Percentiles rank a stretch among this genome's conserved stretches.
Evolutionary conservation across 2,888 invertebrate genomes (phyloP).

Genomic region (Volucella zonaria): DNA sequence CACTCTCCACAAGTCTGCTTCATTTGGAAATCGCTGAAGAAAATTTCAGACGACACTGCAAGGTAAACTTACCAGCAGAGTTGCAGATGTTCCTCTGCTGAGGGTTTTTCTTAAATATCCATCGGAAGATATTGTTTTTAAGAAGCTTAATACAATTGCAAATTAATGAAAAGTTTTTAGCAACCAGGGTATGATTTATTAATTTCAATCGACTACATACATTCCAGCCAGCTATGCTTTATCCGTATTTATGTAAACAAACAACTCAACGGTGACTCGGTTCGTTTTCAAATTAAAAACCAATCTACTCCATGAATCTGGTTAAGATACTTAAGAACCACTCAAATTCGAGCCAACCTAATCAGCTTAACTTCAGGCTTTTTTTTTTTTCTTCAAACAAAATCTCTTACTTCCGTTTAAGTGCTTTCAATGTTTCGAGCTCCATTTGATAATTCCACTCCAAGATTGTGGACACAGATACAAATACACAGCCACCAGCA

Average conservation of each 20-base stretch:
- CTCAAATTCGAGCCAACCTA: conserved; percentile 5
- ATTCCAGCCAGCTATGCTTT: too few relatives aligned
- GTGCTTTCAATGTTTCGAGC: conserved; percentile 8
- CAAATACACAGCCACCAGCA: conserved; percentile 29
- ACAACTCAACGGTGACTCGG: not conserved
- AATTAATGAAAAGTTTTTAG: too few relatives aligned
- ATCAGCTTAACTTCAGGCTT: conserved; percentile 14
- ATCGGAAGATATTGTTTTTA: too few relatives aligned
- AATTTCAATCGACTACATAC: too few relatives aligned
- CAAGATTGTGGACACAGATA: not conserved
- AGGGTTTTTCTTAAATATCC: too few relatives aligned
- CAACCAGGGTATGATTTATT: too few relatives aligned
- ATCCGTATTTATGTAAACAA: not conserved
- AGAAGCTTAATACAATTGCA: too few relatives aligned
- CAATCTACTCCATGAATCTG: not conserved
- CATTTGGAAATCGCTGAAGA: too few relatives aligned
- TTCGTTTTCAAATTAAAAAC: not conserved
- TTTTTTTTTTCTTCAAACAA: not conserved
- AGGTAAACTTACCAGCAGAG: too few relatives aligned
- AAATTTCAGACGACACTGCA: too few relatives aligned
- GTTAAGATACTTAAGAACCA: not conserved
- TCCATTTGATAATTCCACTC: not conserved
- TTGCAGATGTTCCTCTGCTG: too few relatives aligned
- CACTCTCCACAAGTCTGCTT: too few relatives aligned
- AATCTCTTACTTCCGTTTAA: conserved; percentile 39